A percentile compares a stretch with the other conserved stretches of the same genome.
Evolutionary conservation across 2,113 vertebrate species (phyloP).

Genomic region (Edolisoma coerulescens): DNA sequence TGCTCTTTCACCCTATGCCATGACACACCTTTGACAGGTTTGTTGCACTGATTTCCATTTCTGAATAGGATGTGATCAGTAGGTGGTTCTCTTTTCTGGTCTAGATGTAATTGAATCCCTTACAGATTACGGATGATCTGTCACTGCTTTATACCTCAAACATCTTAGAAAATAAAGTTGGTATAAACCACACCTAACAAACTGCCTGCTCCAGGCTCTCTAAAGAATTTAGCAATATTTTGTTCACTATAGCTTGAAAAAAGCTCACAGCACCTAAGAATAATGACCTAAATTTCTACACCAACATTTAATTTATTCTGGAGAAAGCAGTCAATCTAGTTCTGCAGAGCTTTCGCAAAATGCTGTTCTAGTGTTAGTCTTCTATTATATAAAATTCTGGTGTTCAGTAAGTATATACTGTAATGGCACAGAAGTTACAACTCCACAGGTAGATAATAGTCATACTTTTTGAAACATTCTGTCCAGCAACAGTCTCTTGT

Average conservation of each 20-base stretch:
- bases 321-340: not conserved
- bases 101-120: not conserved
- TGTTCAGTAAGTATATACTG: not conserved
- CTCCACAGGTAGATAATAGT: not conserved
- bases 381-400: not conserved
- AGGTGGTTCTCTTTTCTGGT: not conserved
- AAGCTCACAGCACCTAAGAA: not conserved
- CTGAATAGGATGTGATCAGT: not conserved
- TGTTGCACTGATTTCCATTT: not conserved
- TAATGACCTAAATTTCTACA: not conserved
- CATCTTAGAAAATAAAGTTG: not conserved
- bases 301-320: not conserved
- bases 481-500: not conserved
- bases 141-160: not conserved
- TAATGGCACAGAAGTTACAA: not conserved
- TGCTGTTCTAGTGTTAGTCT: not conserved
- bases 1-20: not conserved
- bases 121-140: not conserved
- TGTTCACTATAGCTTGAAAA: not conserved
- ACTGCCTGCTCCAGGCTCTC: not conserved
- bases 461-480: not conserved
- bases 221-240: not conserved
- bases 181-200: not conserved
- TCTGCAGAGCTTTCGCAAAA: not conserved
- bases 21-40: not conserved